Evolutionary conservation across 2,888 invertebrate species (phyloP).

Genomic region (Ctenicera cuprea): DNA sequence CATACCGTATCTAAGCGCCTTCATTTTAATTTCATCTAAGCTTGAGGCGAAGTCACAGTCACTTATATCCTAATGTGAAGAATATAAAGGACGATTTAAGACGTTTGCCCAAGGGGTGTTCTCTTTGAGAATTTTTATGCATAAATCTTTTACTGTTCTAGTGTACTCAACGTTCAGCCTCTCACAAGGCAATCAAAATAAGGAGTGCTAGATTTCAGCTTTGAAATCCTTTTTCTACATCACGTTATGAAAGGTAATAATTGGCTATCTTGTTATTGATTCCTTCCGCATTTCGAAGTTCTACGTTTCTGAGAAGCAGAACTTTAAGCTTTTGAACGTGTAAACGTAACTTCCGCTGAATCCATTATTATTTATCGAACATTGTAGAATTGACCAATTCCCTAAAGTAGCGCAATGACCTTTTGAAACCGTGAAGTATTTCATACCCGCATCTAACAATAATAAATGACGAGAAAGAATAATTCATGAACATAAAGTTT

Average conservation of each 20-base stretch:
- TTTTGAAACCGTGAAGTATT: neutral
- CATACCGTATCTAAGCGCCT: slow-evolving; percentile 48
- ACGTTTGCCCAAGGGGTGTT: slow-evolving; percentile 31
- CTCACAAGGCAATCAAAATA: neutral
- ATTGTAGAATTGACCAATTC: slow-evolving; percentile 18
- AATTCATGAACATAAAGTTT: neutral
- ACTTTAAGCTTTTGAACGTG: slow-evolving; percentile 9
- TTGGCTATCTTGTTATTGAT: slow-evolving; percentile 22
- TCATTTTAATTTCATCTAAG: slow-evolving; percentile 49
- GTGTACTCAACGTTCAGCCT: neutral
- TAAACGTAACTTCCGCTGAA: neutral
- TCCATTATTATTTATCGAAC: slow-evolving; percentile 28
- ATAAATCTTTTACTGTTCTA: slow-evolving; percentile 23
- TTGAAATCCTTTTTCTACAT: neutral
- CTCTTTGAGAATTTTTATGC: slow-evolving; percentile 10
- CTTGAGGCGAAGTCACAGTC: slow-evolving; percentile 44
- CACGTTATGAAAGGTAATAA: neutral
- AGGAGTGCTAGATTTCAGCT: neutral
- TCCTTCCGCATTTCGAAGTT: slow-evolving; percentile 8
- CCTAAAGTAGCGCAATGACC: slow-evolving; percentile 23
- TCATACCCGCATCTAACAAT: neutral
- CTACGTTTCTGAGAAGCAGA: slow-evolving; percentile 10
- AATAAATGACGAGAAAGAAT: neutral
- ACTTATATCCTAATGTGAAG: slow-evolving; percentile 47
- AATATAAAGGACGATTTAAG: slow-evolving; percentile 46